phyloP scores from a whole-genome alignment of 1,140 invertebrate species.

The Charaxes varanes region DNA sequence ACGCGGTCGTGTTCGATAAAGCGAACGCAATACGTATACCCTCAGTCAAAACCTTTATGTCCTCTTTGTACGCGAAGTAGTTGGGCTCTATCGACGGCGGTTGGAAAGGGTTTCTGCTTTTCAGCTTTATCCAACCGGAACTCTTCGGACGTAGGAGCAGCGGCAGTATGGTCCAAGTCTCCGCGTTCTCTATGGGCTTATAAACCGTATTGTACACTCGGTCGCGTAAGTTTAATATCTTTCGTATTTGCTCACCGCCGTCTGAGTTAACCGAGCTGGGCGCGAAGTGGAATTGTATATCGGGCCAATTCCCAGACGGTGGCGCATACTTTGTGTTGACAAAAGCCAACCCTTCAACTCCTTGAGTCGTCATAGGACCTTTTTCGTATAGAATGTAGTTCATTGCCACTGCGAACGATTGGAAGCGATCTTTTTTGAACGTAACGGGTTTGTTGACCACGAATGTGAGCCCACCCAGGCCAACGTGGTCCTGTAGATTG shows the following conservation, averaged over 20 bases:
- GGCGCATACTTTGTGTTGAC: conserved; percentile 90
- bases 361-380: conserved; percentile 87
- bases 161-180: conserved; percentile 90
- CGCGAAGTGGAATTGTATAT: conserved; percentile 91
- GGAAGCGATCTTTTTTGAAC: conserved; percentile 84
- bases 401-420: conserved; percentile 84
- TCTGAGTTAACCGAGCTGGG: conserved; percentile 89
- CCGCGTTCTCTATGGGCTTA: conserved; percentile 83
- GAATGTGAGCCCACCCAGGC: conserved; percentile 88
- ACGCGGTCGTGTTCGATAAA: conserved; percentile 85
- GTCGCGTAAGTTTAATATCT: conserved; percentile 84
- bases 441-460: conserved; percentile 86
- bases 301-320: conserved; percentile 82
- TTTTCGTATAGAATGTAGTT: conserved; percentile 87
- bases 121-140: conserved; percentile 85
- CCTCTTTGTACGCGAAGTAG: conserved; percentile 88
- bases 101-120: conserved; percentile 84
- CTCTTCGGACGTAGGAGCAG: conserved; percentile 88
- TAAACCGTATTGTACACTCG: conserved; percentile 90
- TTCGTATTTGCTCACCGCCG: conserved; percentile 83
- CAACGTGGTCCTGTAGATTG: conserved; percentile 90
- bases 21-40: conserved; percentile 89
- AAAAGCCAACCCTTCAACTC: conserved; percentile 88
- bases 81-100: conserved; percentile 94
- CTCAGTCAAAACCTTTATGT: conserved; percentile 84